A percentile compares a stretch with the other conserved stretches of the same genome.
phyloP scores from a whole-genome alignment of 2,797 vertebrate genomes.

The Danio choprae region DNA sequence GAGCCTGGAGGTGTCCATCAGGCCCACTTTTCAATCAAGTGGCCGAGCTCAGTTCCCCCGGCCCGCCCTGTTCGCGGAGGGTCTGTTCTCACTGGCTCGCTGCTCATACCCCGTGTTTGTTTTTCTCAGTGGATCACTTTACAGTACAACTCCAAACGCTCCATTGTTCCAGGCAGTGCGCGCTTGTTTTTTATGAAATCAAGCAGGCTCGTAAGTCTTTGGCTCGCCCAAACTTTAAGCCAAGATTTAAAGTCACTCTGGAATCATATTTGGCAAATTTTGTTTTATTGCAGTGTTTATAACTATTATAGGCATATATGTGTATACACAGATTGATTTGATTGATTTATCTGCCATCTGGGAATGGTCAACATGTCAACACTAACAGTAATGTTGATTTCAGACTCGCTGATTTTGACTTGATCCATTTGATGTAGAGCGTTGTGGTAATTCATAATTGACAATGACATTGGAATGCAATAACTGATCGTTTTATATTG shows the following conservation, averaged over 20 bases:
- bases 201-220: constrained; percentile 44
- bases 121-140: constrained; percentile 73
- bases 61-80: constrained; percentile 55
- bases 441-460: too few relatives aligned
- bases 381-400: neutral
- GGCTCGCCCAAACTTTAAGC: constrained; percentile 23
- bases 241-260: neutral
- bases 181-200: constrained; percentile 56
- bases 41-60: constrained; percentile 39
- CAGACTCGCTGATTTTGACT: too few relatives aligned
- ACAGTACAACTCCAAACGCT: constrained; percentile 65
- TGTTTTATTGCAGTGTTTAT: too few relatives aligned
- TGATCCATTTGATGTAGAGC: too few relatives aligned
- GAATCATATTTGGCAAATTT: too few relatives aligned
- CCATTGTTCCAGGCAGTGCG: constrained; percentile 45
- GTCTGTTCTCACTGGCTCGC: constrained; percentile 74
- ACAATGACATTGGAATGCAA: too few relatives aligned
- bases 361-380: too few relatives aligned
- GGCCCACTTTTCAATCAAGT: constrained; percentile 57
- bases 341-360: too few relatives aligned
- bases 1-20: constrained; percentile 80
- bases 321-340: too few relatives aligned
- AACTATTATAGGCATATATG: too few relatives aligned
- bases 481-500: too few relatives aligned
- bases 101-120: constrained; percentile 74